phyloP scores from a whole-genome alignment of 2,113 vertebrate genomes.

The Bufo bufo region DNA sequence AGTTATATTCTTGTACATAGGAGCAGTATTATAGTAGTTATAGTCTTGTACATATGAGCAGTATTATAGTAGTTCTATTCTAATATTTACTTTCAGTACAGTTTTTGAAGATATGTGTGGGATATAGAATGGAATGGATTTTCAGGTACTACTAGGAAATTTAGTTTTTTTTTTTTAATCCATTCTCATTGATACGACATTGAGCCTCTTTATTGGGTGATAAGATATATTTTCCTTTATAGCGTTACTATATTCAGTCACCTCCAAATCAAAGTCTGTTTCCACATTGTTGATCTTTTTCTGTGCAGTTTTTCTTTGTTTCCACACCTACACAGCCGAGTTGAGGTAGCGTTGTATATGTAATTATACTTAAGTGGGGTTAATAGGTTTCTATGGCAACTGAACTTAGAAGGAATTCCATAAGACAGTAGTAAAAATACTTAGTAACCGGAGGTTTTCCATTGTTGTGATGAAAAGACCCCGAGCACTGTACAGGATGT shows the following conservation, averaged over 20 bases:
- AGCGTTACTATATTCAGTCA: not conserved
- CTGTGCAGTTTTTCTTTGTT: slow-evolving; percentile 10
- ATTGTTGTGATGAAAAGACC: not conserved
- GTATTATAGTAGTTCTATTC: too few relatives aligned
- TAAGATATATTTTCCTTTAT: not conserved
- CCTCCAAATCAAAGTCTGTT: not conserved
- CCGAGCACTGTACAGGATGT: not conserved
- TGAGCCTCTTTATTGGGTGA: not conserved
- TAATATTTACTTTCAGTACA: too few relatives aligned
- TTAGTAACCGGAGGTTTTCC: not conserved
- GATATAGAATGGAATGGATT: too few relatives aligned
- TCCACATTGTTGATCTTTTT: not conserved
- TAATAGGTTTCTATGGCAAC: slow-evolving; percentile 56
- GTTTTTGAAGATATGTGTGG: too few relatives aligned
- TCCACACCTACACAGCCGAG: slow-evolving; percentile 52
- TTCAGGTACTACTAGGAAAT: too few relatives aligned
- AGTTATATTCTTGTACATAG: too few relatives aligned
- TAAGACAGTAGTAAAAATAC: slow-evolving; percentile 40
- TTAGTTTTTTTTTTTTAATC: not conserved
- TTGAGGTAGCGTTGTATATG: slow-evolving; percentile 20
- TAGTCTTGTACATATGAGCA: too few relatives aligned
- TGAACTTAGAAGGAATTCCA: slow-evolving; percentile 39
- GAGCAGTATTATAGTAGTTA: too few relatives aligned
- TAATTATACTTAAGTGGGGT: slow-evolving; percentile 57
- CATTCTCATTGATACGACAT: not conserved